Base-by-base conservation (phyloP, 2,888 invertebrate genomes). In the Lasius platythorax region DNA sequence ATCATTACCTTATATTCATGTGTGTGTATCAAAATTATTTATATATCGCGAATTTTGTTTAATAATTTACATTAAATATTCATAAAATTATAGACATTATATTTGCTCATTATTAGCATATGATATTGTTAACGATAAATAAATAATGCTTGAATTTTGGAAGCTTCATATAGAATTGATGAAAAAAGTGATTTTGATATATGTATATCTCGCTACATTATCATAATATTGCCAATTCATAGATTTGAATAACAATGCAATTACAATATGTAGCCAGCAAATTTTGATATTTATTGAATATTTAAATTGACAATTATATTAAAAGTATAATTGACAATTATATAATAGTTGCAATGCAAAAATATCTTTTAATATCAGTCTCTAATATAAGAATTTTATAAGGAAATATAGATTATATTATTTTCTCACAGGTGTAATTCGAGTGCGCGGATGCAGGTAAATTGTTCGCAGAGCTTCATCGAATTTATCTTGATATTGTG, bases 391-490 rank as follows among this genome's bases (percentile, higher is more conserved):
- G 12, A 67, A 43, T 68, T 40, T 68, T 28, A 56, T 56, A 46
- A 67, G 30, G 5, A 53, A 43, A 43, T 30, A 23, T 73, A 66
- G n/a, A 73, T 37, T 61, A 61, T 61, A 33, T 73, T 79, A 61
- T 73, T 28, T 79, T 30, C 75, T 78, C 72, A 43, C 89, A 87
- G 85, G 88, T 90, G 90, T 88, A 89, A 90, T 76, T 82, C 37
- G 91, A 91, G 28, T 61, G 72, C 28, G 78, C n/a, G 82, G 78
- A 89, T 88, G 88, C 87, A 91, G 92, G 85, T 84, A 88, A 92
- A 91, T 89, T 89, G 91, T 92, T 89, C 88, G 87, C 84, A 87
- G 83, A 87, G 82, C 72, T 56, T 74, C 64, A 28, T 87, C 76
- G 83, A 84, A 85, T 83, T 85, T 86, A 87, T 81, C 83, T 66